Evolutionary conservation across 1,140 invertebrate species (phyloP).

Genomic region (Eueides isabella): DNA sequence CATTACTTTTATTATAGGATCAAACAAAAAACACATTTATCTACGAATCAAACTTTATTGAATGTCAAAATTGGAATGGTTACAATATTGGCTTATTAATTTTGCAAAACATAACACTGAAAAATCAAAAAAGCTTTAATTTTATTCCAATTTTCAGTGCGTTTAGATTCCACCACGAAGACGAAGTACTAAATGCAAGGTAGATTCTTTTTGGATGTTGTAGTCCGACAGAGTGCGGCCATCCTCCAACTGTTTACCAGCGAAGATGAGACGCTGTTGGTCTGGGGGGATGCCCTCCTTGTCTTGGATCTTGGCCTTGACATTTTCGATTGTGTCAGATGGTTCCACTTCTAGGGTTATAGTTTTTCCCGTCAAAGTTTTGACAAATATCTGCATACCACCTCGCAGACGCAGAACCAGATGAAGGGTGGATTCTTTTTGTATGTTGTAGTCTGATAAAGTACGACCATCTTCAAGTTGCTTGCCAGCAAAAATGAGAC

Average conservation of each 20-base stretch:
- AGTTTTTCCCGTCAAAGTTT: conserved; percentile 86
- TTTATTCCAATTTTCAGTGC: conserved; percentile 22
- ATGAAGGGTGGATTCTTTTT: conserved; percentile 83
- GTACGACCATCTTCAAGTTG: not conserved
- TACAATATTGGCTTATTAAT: conserved; percentile 23
- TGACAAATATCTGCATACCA: conserved; percentile 40
- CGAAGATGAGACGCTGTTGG: not conserved
- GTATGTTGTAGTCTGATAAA: not conserved
- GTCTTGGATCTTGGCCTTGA: conserved; percentile 50
- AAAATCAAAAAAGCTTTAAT: conserved; percentile 24
- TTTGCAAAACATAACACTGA: conserved; percentile 36
- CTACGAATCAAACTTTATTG: conserved; percentile 43
- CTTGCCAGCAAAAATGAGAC: not conserved
- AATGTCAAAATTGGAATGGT: conserved; percentile 53
- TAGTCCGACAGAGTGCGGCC: conserved; percentile 86
- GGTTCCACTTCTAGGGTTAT: conserved; percentile 83
- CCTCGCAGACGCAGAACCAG: conserved; percentile 75
- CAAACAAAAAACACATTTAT: not conserved
- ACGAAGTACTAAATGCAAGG: conserved; percentile 86
- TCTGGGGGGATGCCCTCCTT: conserved; percentile 84
- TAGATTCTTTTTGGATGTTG: conserved; percentile 1
- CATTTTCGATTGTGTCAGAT: conserved; percentile 1
- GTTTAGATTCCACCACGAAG: conserved; percentile 68
- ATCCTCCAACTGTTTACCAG: conserved; percentile 2
- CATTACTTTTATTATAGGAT: too few species aligned